These are phyloP conservation scores for Sorex araneus DNA, from an alignment of 2,113 vertebrate species.

Conservation along the genomic window DNA sequence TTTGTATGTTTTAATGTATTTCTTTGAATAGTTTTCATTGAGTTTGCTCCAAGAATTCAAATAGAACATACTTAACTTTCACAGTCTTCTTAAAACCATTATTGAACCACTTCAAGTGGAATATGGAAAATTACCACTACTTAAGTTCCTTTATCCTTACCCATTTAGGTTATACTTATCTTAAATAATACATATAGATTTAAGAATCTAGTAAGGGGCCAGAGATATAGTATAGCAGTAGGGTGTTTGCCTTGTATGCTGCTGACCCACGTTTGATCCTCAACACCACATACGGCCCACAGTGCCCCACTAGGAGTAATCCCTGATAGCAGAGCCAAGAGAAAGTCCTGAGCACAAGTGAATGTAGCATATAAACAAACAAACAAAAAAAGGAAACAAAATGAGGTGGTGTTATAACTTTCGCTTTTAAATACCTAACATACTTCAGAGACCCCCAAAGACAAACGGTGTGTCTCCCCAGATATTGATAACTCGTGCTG, in stretches of 20 bases:
- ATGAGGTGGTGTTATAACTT: neutral
- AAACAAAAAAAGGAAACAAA: too few relatives aligned
- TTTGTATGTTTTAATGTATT: neutral
- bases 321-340: too few relatives aligned
- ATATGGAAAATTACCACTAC: neutral
- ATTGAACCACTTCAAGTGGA: neutral
- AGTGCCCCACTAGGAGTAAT: too few relatives aligned
- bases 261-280: too few relatives aligned
- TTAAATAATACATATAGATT: neutral
- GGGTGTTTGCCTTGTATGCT: too few relatives aligned
- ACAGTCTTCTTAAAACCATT: slow-evolving; percentile 5
- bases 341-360: too few relatives aligned
- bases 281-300: too few relatives aligned
- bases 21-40: neutral
- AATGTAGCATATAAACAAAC: too few relatives aligned
- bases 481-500: neutral
- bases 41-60: neutral
- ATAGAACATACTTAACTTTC: neutral
- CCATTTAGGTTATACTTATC: neutral
- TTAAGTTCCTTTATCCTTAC: neutral
- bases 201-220: neutral
- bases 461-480: neutral
- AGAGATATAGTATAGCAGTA: too few relatives aligned
- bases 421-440: neutral
- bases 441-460: neutral